These are phyloP conservation scores for Aldrovandia affinis DNA, from an alignment of 2,797 vertebrate species.

Conservation along the genomic window DNA sequence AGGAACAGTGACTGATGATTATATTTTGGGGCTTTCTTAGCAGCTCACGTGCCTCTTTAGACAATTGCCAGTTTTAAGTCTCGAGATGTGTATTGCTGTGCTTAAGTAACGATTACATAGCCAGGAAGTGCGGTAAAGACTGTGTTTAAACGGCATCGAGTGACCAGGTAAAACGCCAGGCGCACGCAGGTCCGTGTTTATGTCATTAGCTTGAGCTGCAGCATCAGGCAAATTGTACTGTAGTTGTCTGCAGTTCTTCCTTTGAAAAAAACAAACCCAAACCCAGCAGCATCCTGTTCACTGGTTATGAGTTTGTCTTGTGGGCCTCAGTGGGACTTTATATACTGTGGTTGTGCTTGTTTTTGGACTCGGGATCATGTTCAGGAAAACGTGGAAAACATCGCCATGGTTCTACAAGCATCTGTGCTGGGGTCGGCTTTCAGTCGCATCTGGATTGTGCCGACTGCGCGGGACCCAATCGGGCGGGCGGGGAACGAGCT, in stretches of 20 bases:
- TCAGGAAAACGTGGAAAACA: slow-evolving; percentile 13
- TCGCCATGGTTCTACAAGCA: not conserved
- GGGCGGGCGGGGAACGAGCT: slow-evolving; percentile 48
- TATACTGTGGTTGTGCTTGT: not conserved
- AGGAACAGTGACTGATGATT: not conserved
- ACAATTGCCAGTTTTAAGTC: not conserved
- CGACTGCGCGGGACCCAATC: slow-evolving; percentile 27
- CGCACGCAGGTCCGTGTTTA: slow-evolving; percentile 39
- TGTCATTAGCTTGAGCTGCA: slow-evolving; percentile 42
- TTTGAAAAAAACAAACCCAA: no score
- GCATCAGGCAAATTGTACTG: slow-evolving; percentile 28
- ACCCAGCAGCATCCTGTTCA: slow-evolving; percentile 12
- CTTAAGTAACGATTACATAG: not conserved
- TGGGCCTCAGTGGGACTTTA: slow-evolving; percentile 3
- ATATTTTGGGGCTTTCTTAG: not conserved
- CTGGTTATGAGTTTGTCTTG: slow-evolving; percentile 26
- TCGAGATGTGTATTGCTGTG: not conserved
- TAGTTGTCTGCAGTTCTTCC: slow-evolving; percentile 24
- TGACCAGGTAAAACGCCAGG: slow-evolving; percentile 49
- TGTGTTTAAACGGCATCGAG: not conserved
- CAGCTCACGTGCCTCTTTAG: not conserved
- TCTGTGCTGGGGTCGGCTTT: not conserved
- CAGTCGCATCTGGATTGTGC: not conserved
- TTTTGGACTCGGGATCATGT: slow-evolving; percentile 32
- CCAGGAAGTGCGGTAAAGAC: slow-evolving; percentile 11